phyloP scores from a whole-genome alignment of 1,140 invertebrate species.

The Chrysopa pallens region DNA sequence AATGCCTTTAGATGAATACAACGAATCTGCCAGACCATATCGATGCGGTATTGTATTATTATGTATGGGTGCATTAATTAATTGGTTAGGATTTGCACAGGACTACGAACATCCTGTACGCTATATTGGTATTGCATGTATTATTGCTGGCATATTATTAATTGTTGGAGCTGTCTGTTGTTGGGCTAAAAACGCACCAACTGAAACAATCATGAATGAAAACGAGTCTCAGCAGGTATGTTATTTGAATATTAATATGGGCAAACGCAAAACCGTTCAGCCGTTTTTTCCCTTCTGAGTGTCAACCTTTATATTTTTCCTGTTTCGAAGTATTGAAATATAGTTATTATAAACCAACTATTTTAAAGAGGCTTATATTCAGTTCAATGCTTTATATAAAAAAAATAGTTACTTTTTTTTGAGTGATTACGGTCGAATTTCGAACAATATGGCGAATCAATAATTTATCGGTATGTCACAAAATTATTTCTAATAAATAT shows the following conservation, averaged over 20 bases:
- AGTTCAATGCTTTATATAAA: too few relatives aligned
- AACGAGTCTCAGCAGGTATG: conserved; percentile 2
- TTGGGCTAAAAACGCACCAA: conserved; percentile 43
- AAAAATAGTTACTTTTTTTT: too few relatives aligned
- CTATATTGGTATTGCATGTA: conserved; percentile 55
- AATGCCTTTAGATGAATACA: not conserved
- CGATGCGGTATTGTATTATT: conserved; percentile 55
- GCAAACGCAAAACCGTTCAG: too few relatives aligned
- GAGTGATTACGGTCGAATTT: too few relatives aligned
- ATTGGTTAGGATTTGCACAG: conserved; percentile 56
- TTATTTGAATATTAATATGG: not conserved
- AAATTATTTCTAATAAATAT: too few relatives aligned
- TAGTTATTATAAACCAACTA: too few relatives aligned
- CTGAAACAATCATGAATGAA: conserved; percentile 11
- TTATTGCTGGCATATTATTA: conserved; percentile 49
- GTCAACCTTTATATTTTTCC: too few relatives aligned
- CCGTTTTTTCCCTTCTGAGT: too few relatives aligned
- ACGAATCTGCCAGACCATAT: conserved; percentile 31
- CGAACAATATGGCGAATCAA: too few relatives aligned
- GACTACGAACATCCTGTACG: conserved; percentile 50
- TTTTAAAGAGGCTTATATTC: too few relatives aligned
- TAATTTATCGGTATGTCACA: too few relatives aligned
- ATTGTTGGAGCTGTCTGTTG: conserved; percentile 60
- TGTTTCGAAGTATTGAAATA: too few relatives aligned
- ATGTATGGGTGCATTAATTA: conserved; percentile 55